Base-by-base conservation (phyloP, 2,797 vertebrate species). In the Mareca penelope region DNA sequence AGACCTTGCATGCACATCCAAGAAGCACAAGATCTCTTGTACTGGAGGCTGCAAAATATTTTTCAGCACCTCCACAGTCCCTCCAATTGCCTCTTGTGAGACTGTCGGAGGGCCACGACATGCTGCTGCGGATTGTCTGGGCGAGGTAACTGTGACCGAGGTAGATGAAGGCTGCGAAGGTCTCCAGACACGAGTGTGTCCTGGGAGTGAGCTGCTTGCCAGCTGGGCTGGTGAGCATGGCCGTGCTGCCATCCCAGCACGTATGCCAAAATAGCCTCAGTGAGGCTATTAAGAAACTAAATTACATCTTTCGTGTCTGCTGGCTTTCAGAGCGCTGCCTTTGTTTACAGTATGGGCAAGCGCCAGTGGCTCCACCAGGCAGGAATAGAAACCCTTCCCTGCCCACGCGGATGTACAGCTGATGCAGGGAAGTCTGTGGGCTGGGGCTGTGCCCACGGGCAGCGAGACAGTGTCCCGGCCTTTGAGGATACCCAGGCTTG, bases 331-430 rank as follows among this genome's bases (percentile, higher is more conserved):
- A 97, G 96, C 56, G 80, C 80, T 97, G 91, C 88, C 93, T 97
- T 97, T 98, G 96, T 98, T 98, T 97, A 97, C 91, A 77, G 93
- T 78, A 89, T 97, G 95, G 93, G 94, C 48, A 90, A 90, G 77
- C 65, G 92, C 96, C 97, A 97, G 94, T 93, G 95, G 94, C 96
- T 93, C 96, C 93, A 88, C 75, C 67, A 95, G 73, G 96, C 94
- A 96, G 97, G 97, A 98, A 97, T 97, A 97, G 96, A 95, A 96
- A 97, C 93, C 96, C 93, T 63, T 96, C 94, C 89, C 96, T 97
- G 97, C 97, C 93, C 78, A 56, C 29, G 24, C 94, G 90, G 94
- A 89, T 10, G 69, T 90, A 78, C 24, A 18, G 73, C 78, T 91
- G 96, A 96, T 95, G 94, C 79, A 86, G 73, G 81, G 83, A 90